Evolutionary conservation across 2,113 vertebrate genomes (phyloP), one percentile per base, ranked within the genome.

Genomic region (Antigone vipio): DNA sequence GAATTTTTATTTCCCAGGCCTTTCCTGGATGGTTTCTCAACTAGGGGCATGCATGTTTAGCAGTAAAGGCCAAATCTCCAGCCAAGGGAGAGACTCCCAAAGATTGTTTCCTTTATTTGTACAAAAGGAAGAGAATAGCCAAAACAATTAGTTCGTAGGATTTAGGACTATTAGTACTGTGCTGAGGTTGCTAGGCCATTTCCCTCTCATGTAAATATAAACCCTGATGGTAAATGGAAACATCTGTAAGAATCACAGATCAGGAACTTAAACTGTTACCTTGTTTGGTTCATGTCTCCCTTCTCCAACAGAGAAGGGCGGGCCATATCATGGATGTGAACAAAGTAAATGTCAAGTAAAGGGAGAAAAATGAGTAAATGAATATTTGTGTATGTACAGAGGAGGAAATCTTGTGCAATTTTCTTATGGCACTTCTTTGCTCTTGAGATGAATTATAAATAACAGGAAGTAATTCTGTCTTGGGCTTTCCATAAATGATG

Each of bases 391-490:
- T 86, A 53, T 18, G 11, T 47, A 85, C 40, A 82, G 58, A n/a
- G 87, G 59, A 88, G 47, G 95, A 93, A 89, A 74, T 85, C 79
- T 78, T 87, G 73, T 58, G 26, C 40, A 88, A 68, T 73, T 95
- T 96, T 91, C 50, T 67, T 62, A 27, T 20, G 22, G 20, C 56
- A 92, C 94, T 94, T 96, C 60, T 80, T 94, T 67, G 40, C 89
- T 92, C 72, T 88, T 69, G 49, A 82, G 79, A 62, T 85, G 73
- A 80, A 71, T 90, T 96, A 97, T 85, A 95, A 97, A 92, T 71
- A 85, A 84, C 26, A 75, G 59, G 75, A 94, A 62, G 64, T 71
- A 95, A 93, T 68, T 84, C 74, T 40, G 79, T 88, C 85, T 55
- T 83, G 64, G 47, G 44, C 40, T 96, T 93, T 83, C 42, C 42